Evolutionary conservation across 2,113 vertebrate species (phyloP).

Genomic region (Sylvia atricapilla): DNA sequence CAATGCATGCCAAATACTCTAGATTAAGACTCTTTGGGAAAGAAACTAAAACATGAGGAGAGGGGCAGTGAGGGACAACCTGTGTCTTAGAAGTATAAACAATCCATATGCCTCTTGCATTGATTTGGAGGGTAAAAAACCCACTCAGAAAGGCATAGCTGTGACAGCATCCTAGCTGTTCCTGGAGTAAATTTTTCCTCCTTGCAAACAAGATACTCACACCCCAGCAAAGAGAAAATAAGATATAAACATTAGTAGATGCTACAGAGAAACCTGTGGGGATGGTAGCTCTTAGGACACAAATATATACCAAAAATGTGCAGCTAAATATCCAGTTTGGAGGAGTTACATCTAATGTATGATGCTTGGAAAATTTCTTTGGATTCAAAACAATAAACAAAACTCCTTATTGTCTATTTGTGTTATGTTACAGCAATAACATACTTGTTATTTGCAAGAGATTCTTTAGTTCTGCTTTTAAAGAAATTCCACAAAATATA

Average conservation of each 20-base stretch:
- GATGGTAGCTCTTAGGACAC: background rate
- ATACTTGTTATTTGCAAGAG: background rate
- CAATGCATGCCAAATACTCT: background rate
- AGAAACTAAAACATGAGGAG: background rate
- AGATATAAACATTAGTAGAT: background rate
- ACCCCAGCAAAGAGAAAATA: background rate
- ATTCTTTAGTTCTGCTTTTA: background rate
- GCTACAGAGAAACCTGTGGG: accelerated
- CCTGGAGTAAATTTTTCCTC: background rate
- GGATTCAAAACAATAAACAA: background rate
- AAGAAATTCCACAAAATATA: background rate
- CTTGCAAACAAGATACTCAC: background rate
- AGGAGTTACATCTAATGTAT: accelerated
- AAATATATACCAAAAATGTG: background rate
- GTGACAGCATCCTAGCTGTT: background rate
- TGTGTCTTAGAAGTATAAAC: background rate
- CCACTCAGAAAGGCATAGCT: background rate
- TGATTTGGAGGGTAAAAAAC: background rate
- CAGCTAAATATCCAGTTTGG: background rate
- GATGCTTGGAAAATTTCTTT: background rate
- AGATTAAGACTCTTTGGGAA: background rate
- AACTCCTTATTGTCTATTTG: background rate
- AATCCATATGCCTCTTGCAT: background rate
- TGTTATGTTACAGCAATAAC: background rate
- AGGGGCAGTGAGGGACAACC: background rate